phyloP scores from a whole-genome alignment of 2,797 vertebrate genomes.

The Epinephelus coioides region DNA sequence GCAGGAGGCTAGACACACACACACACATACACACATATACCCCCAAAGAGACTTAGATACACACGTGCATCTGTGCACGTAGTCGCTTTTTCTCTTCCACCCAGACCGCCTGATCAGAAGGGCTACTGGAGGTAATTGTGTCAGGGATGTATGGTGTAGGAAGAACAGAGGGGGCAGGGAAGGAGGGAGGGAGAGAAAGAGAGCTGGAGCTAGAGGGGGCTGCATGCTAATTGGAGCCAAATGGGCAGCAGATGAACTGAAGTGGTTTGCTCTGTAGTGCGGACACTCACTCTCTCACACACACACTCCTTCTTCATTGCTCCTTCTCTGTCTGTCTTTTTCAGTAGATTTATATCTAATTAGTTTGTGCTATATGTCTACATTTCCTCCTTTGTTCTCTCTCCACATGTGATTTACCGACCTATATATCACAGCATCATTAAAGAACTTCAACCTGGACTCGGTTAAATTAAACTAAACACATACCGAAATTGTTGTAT shows the following conservation, averaged over 20 bases:
- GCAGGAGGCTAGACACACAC: constrained; percentile 70
- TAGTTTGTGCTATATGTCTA: constrained; percentile 5
- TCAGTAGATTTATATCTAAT: constrained; percentile 21
- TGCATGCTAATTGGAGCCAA: constrained; percentile 80
- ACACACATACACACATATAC: constrained; percentile 21
- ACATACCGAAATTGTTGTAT: not conserved
- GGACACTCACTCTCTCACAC: constrained; percentile 39
- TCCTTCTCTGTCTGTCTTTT: constrained; percentile 33
- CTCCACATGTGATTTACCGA: constrained; percentile 4
- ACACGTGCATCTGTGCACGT: constrained; percentile 37
- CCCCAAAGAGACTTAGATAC: constrained; percentile 19
- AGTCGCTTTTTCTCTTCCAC: constrained; percentile 4
- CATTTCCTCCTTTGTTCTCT: constrained; percentile 8
- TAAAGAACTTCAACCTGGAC: not conserved
- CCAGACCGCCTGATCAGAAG: constrained; percentile 55
- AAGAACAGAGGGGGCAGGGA: constrained; percentile 56
- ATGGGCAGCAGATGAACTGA: constrained; percentile 78
- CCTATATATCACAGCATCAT: constrained; percentile 3
- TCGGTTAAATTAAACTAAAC: constrained; percentile 5
- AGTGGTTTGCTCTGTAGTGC: constrained; percentile 60
- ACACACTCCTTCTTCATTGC: constrained; percentile 39
- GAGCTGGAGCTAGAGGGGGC: constrained; percentile 72
- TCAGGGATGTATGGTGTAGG: constrained; percentile 72
- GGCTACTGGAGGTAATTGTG: constrained; percentile 79
- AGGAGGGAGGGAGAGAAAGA: constrained; percentile 61